Conservation (phyloP, 2,797 vertebrate species). For the Vespertilio murinus region DNA sequence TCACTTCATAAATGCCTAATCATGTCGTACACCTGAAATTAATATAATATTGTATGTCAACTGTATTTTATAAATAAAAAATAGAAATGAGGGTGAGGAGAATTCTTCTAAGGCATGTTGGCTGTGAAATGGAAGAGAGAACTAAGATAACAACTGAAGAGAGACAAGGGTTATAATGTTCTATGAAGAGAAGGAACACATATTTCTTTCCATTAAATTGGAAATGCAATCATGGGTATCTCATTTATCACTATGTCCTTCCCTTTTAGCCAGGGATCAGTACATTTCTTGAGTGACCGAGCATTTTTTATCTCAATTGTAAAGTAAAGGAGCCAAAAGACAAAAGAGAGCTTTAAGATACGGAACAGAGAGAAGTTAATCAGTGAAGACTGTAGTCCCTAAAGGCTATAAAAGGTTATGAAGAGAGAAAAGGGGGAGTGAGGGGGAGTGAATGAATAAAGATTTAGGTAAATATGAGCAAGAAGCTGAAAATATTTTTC, state of each 20-base stretch:
- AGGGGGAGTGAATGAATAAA: not conserved
- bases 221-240: not conserved
- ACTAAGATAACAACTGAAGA: not conserved
- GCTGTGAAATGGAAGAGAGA: not conserved
- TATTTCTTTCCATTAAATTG: not conserved
- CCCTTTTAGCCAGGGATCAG: not conserved
- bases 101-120: not conserved
- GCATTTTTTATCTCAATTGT: not conserved
- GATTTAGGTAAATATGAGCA: not conserved
- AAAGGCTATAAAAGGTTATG: not conserved
- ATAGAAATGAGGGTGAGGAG: not conserved
- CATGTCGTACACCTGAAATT: not conserved
- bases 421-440: no score
- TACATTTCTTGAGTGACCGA: not conserved
- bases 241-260: not conserved
- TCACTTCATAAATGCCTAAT: not conserved
- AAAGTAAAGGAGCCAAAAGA: not conserved
- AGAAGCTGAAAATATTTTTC: not conserved
- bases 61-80: not conserved
- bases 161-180: not conserved
- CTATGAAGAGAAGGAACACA: not conserved
- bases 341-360: not conserved
- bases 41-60: not conserved
- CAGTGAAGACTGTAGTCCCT: not conserved
- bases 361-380: not conserved